A percentile compares a stretch with the other conserved stretches of the same genome.
phyloP scores from a whole-genome alignment of 1,140 invertebrate genomes.

The Adoxophyes honmai region DNA sequence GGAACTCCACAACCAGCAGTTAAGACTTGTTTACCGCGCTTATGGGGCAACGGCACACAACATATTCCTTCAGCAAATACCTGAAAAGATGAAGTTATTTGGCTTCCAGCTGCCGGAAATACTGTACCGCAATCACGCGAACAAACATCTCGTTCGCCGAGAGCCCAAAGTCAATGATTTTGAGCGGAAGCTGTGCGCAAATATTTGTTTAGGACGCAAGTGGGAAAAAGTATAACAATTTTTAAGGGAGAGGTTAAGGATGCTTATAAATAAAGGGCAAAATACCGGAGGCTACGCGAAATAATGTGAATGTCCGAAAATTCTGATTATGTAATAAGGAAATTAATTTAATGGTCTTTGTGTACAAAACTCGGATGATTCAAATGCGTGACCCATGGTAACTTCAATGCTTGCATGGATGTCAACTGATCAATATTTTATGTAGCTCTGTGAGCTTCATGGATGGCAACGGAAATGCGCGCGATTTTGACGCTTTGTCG shows the following conservation, averaged over 20 bases:
- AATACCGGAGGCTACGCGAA: not conserved
- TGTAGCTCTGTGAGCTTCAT: no score
- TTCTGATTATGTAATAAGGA: not conserved
- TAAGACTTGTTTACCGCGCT: no score
- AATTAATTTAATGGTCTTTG: not conserved
- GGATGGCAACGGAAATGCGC: no score
- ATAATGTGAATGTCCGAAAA: not conserved
- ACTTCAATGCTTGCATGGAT: no score
- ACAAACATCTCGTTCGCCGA: constrained; percentile 28
- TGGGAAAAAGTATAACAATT: constrained; percentile 4
- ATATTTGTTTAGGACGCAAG: constrained; percentile 29
- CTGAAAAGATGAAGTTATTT: constrained; percentile 11
- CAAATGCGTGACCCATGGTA: not conserved
- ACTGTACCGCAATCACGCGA: constrained; percentile 31
- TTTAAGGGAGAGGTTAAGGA: not conserved
- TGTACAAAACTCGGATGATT: not conserved
- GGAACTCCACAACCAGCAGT: no score
- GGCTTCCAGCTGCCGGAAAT: not conserved
- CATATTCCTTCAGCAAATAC: not conserved
- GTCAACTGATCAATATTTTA: no score
- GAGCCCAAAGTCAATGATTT: constrained; percentile 23
- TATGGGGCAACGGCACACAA: no score
- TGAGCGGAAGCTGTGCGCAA: constrained; percentile 17
- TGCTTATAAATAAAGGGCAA: constrained; percentile 1
- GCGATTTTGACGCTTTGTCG: no score